Conservation (phyloP, 2,797 vertebrate genomes). For the Labroides dimidiatus region DNA sequence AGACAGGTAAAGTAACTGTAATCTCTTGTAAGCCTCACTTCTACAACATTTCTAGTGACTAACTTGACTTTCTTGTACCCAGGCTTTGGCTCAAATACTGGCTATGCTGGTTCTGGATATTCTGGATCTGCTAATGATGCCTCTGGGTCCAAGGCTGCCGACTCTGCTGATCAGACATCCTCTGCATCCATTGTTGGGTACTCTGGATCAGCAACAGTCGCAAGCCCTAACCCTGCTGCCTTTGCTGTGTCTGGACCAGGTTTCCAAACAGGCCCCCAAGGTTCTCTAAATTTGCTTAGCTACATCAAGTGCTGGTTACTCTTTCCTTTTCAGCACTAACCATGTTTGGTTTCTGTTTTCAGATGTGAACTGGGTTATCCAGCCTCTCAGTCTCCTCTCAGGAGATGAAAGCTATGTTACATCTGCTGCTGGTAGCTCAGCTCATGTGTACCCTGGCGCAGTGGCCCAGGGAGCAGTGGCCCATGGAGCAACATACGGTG, state of each 20-base stretch:
- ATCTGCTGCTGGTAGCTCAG: not conserved
- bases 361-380: not conserved
- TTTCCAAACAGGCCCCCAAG: not conserved
- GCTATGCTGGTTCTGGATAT: not conserved
- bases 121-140: too few relatives aligned
- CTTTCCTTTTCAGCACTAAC: too few relatives aligned
- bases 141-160: too few relatives aligned
- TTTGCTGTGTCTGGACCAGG: not conserved
- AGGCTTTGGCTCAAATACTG: not conserved
- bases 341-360: too few relatives aligned
- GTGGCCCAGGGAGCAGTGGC: too few relatives aligned
- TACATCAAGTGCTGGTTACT: too few relatives aligned
- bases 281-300: not conserved
- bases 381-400: not conserved
- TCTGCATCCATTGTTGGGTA: not conserved
- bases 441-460: too few relatives aligned
- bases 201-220: not conserved
- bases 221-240: not conserved
- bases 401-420: not conserved
- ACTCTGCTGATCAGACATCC: not conserved
- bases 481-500: too few relatives aligned
- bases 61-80: not conserved
- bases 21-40: too few relatives aligned
- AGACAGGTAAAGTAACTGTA: slow-evolving; percentile 10
- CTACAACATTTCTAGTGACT: too few relatives aligned